Evolutionary conservation across 2,797 vertebrate genomes (phyloP).

Genomic region (Myoxocephalus aenaeus): DNA sequence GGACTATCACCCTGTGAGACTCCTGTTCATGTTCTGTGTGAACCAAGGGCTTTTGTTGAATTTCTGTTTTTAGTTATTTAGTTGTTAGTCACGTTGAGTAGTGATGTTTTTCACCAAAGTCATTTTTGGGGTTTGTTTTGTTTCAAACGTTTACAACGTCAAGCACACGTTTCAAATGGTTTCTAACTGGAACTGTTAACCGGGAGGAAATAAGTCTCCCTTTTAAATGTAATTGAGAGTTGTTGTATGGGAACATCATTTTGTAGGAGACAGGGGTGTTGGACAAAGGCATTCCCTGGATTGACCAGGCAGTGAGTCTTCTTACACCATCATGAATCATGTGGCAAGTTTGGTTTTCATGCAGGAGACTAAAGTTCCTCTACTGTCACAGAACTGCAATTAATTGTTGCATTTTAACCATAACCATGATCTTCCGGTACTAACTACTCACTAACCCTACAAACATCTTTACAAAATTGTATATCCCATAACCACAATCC

Average conservation of each 20-base stretch:
- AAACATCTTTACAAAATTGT: neutral
- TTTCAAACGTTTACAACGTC: too few relatives aligned
- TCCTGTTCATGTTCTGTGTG: too few relatives aligned
- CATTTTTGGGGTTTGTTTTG: neutral
- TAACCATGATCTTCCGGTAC: neutral
- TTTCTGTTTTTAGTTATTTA: neutral
- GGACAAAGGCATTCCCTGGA: neutral
- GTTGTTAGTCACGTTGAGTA: too few relatives aligned
- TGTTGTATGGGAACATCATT: too few relatives aligned
- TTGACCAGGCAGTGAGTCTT: neutral
- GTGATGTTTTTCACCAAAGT: neutral
- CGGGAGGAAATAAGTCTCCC: too few relatives aligned
- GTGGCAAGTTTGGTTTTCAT: neutral
- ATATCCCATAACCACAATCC: neutral
- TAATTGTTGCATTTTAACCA: neutral
- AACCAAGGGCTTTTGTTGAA: too few relatives aligned
- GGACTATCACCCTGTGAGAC: too few relatives aligned
- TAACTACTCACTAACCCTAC: neutral
- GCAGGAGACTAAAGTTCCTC: neutral
- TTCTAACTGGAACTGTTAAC: too few relatives aligned
- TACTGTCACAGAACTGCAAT: accelerated
- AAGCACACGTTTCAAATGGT: too few relatives aligned
- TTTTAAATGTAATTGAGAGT: too few relatives aligned
- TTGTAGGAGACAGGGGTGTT: neutral
- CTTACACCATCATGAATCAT: neutral